Base-by-base conservation (phyloP, 2,888 invertebrate species). In the Caenorhabditis sp. region DNA sequence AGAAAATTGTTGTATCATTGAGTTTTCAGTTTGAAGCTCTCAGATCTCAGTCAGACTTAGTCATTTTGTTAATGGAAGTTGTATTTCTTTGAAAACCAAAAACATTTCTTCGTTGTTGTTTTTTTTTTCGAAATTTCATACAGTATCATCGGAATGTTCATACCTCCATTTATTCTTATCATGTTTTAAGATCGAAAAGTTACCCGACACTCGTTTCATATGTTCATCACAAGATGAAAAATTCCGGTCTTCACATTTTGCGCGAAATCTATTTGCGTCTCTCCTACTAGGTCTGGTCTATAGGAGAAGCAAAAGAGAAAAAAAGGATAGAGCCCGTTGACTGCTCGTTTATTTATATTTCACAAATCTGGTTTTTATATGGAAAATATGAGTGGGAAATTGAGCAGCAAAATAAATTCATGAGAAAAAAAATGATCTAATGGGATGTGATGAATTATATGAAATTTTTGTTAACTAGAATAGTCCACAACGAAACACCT, bases 161-260 rank as follows among this genome's bases (percentile, higher is more conserved):
- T n/a, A n/a, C n/a, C n/a, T n/a, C n/a, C n/a, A n/a, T n/a, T n/a
- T n/a, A n/a, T 31, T 31, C 10, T 31, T 31, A 31, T 31, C 31
- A 4, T 4, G 10, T 31, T 7, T 31, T 7, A 31, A 31, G 10
- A 31, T 43, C 43, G 14, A 43, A 43, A 43, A 43, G 12, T 43
- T 17, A 10, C 43, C 14, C 43, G 3, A 43, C 17, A 10, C 14
- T 43, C 14, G 43, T 43, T 17, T 14, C 7, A 43, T 43, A 43
- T 17, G 14, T 43, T 17, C 43, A 12, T 14, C 5, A 43, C 8
- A 43, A 43, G 14, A 43, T 17, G 12, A 25, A 31, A 31, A 21
- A 58, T 27, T 31, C 26, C 31, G 27, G 58, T 27, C 25, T 36
- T 26, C 58, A 58, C 58, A 21, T 58, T 58, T 58, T 58, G 25